Percentiles rank a stretch among this genome's conserved stretches.
phyloP scores from a whole-genome alignment of 2,113 vertebrate genomes.

The Chloropsis cyanopogon region DNA sequence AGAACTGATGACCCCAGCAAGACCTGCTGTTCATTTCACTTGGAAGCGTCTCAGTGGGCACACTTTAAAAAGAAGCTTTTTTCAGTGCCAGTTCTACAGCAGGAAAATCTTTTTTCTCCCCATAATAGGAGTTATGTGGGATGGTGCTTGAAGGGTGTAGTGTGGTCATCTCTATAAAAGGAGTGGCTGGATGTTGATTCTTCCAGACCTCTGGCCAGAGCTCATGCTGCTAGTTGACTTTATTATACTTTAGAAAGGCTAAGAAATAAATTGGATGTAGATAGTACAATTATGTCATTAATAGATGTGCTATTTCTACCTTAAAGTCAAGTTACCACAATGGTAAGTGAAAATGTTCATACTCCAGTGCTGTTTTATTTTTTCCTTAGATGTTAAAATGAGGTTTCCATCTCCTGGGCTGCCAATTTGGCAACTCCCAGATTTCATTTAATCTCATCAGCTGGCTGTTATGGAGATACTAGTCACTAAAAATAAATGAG shows the following conservation, averaged over 20 bases:
- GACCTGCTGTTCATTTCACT: not conserved
- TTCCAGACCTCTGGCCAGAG: not conserved
- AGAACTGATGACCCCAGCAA: not conserved
- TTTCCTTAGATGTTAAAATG: not conserved
- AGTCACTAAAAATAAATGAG: not conserved
- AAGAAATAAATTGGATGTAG: not conserved
- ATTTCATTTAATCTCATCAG: not conserved
- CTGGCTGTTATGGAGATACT: not conserved
- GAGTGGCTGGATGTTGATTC: not conserved
- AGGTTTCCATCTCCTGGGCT: not conserved
- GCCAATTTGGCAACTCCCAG: not conserved
- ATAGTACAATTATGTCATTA: not conserved
- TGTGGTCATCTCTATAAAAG: not conserved
- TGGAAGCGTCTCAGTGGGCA: fast-evolving
- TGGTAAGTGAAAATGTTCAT: not conserved
- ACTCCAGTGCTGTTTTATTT: not conserved
- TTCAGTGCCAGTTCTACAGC: not conserved
- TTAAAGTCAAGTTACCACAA: not conserved
- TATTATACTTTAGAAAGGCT: not conserved
- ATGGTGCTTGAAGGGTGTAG: not conserved
- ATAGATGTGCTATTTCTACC: not conserved
- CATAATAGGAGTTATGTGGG: not conserved
- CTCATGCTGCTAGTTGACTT: not conserved
- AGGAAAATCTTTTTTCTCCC: not conserved
- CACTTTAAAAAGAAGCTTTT: not conserved